Evolutionary conservation across 1,140 invertebrate genomes (phyloP).

Genomic region (Colletes gigas): DNA sequence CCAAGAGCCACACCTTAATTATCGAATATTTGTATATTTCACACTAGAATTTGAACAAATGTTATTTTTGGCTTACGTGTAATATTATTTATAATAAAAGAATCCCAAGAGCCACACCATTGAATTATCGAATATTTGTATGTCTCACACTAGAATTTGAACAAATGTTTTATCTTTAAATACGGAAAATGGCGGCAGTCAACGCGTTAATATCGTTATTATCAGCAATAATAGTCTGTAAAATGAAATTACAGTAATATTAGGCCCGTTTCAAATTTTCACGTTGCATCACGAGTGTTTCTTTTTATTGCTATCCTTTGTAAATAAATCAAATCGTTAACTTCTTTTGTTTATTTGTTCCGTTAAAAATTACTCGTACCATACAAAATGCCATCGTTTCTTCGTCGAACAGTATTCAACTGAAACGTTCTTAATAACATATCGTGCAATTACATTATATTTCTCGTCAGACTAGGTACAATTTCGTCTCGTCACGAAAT

Average conservation of each 20-base stretch:
- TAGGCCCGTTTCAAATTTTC: constrained; percentile 33
- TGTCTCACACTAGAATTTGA: too few relatives aligned
- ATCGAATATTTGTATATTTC: too few relatives aligned
- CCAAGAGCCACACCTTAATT: too few relatives aligned
- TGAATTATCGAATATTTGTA: too few relatives aligned
- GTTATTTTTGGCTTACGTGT: too few relatives aligned
- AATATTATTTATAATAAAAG: too few relatives aligned
- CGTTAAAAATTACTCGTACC: background rate
- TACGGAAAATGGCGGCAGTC: too few relatives aligned
- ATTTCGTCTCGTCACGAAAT: background rate
- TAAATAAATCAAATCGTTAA: constrained; percentile 6
- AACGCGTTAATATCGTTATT: too few relatives aligned
- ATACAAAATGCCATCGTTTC: background rate
- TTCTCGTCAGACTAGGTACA: background rate
- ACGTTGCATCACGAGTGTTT: background rate
- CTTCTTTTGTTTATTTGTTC: too few relatives aligned
- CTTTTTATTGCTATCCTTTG: constrained; percentile 39
- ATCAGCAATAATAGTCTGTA: background rate
- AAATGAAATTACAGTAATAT: constrained; percentile 27
- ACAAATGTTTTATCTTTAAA: too few relatives aligned
- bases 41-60: too few relatives aligned
- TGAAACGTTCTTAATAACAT: background rate
- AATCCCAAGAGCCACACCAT: too few relatives aligned
- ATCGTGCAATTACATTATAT: background rate
- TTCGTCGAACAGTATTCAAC: constrained; percentile 1